phyloP scores from a whole-genome alignment of 2,797 vertebrate genomes.

The Hephaestus fuliginosus region DNA sequence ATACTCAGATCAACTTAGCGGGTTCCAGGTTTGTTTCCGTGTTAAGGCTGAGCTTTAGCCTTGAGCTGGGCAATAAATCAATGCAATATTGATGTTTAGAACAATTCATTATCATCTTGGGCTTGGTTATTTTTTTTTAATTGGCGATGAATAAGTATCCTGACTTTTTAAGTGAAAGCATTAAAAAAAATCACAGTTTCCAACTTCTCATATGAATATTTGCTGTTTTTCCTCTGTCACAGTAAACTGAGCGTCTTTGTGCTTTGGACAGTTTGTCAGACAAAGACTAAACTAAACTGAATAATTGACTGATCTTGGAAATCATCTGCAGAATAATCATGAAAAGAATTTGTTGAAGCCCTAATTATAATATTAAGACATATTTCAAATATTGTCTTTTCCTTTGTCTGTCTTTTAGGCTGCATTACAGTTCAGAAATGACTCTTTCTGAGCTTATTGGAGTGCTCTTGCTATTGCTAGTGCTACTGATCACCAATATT shows the following conservation, averaged over 20 bases:
- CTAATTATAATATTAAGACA: too few species aligned
- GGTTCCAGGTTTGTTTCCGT: neutral
- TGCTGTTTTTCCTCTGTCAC: neutral
- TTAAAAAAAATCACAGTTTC: neutral
- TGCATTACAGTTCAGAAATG: neutral
- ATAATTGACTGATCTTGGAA: neutral
- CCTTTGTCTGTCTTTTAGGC: too few species aligned
- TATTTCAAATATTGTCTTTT: too few species aligned
- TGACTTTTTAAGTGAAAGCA: neutral
- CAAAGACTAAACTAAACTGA: neutral
- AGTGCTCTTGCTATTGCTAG: too few species aligned
- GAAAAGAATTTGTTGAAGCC: too few species aligned
- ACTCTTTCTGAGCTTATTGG: neutral
- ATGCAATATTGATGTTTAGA: neutral
- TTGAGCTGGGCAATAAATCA: constrained; percentile 3
- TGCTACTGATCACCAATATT: too few species aligned
- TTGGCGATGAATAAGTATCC: neutral
- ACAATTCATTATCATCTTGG: neutral
- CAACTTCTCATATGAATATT: neutral
- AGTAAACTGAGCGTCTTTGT: neutral
- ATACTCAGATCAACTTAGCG: too few species aligned
- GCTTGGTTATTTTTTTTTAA: neutral
- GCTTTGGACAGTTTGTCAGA: neutral
- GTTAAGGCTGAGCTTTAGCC: neutral
- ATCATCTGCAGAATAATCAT: too few species aligned